Conservation (phyloP, 2,797 vertebrate species). For the Triplophysa bombifrons region DNA sequence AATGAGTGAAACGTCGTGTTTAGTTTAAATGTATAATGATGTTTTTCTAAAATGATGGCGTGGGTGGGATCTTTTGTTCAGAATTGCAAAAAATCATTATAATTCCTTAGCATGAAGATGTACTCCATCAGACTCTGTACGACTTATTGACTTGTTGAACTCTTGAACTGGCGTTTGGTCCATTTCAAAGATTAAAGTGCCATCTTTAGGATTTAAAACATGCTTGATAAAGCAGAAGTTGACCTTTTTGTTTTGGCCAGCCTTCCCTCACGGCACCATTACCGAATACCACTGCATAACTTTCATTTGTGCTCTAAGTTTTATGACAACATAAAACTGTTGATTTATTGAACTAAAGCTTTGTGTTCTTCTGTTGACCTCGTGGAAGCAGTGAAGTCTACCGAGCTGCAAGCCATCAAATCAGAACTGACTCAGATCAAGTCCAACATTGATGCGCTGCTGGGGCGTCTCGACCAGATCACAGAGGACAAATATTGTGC, state of each 20-base stretch:
- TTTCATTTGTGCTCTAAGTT: slow-evolving; percentile 17
- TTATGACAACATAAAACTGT: slow-evolving; percentile 7
- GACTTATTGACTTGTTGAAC: slow-evolving; percentile 5
- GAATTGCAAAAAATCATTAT: not conserved
- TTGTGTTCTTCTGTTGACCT: slow-evolving; percentile 2
- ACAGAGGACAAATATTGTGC: slow-evolving; percentile 83
- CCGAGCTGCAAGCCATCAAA: slow-evolving; percentile 90
- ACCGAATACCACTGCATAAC: not conserved
- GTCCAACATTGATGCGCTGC: slow-evolving; percentile 89
- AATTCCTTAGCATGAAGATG: not conserved
- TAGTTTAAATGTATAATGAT: not conserved
- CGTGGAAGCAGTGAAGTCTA: slow-evolving; percentile 79
- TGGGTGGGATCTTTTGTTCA: not conserved
- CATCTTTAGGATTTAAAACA: slow-evolving; percentile 13
- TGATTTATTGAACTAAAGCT: slow-evolving; percentile 11
- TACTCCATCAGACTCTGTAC: not conserved
- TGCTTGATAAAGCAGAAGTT: not conserved
- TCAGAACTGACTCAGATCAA: slow-evolving; percentile 93
- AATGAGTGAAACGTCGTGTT: too few relatives aligned
- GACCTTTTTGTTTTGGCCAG: not conserved
- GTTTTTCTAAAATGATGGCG: not conserved
- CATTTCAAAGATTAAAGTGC: not conserved
- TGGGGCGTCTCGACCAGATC: slow-evolving; percentile 92
- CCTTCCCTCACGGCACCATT: not conserved
- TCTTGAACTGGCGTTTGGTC: slow-evolving; percentile 6